phyloP scores from a whole-genome alignment of 2,797 vertebrate genomes.

The Botia kubotai region DNA sequence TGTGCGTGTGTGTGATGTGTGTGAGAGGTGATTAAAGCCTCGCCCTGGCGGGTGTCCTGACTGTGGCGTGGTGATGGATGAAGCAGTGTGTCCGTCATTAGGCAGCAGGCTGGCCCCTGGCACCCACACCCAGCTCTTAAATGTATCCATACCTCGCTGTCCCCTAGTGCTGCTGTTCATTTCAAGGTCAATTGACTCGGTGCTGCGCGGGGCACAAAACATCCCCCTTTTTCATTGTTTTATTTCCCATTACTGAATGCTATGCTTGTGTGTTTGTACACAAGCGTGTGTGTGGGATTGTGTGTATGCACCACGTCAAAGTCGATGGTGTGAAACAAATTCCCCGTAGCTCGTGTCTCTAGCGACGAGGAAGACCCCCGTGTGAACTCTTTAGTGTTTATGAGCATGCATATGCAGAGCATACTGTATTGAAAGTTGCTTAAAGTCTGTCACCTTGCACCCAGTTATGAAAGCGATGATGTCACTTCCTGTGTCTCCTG shows the following conservation, averaged over 20 bases:
- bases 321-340: constrained; percentile 66
- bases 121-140: constrained; percentile 79
- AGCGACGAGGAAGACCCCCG: constrained; percentile 64
- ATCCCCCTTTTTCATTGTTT: constrained; percentile 70
- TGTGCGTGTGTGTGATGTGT: constrained; percentile 53
- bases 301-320: constrained; percentile 50
- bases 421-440: constrained; percentile 58
- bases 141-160: constrained; percentile 74
- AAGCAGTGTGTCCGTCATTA: constrained; percentile 79
- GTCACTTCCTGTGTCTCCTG: constrained; percentile 44
- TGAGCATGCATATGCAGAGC: constrained; percentile 37
- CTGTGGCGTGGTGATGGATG: constrained; percentile 81
- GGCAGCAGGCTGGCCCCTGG: constrained; percentile 82
- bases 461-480: constrained; percentile 70
- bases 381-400: constrained; percentile 64
- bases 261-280: constrained; percentile 62
- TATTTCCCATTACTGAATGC: constrained; percentile 73
- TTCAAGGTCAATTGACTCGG: constrained; percentile 83
- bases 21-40: constrained; percentile 72
- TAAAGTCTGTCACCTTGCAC: constrained; percentile 62
- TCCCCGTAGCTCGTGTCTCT: constrained; percentile 72
- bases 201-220: constrained; percentile 64
- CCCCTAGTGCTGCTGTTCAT: constrained; percentile 79
- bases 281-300: constrained; percentile 23
- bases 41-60: constrained; percentile 74